Evolutionary conservation across 2,797 vertebrate species (phyloP), one percentile per base, ranked within the genome.

Genomic region (Mormyrops boulengeri): DNA sequence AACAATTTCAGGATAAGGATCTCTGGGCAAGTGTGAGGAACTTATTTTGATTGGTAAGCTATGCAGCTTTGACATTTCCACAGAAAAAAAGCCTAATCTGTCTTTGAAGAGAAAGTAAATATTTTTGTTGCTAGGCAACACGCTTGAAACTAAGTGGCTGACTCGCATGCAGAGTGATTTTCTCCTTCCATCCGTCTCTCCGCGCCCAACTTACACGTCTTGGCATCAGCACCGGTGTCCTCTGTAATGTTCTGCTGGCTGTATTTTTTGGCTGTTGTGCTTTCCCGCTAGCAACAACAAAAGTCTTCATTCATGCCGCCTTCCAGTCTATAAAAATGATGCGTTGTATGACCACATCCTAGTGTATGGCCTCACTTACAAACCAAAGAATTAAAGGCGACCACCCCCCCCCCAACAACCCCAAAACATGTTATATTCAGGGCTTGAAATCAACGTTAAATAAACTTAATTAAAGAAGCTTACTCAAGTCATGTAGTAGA

Each of bases 41-140:
- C 92, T 93, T 82, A 91, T 93, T 34, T 92, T 73, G 92, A 94
- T 92, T 93, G 93, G 94, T 94, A 93, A 90, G 91, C 90, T 93
- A 92, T 91, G 91, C 94, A 95, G 93, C 94, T 94, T 94, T 93
- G 89, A 90, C 92, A 91, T 91, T 92, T 94, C 90, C 91, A 92
- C 88, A 90, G 90, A 90, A 88, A 91, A 90, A 90, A 88, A 89
- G 86, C 52, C 89, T 89, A 3, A 84, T 91, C 91, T 90, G 90
- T 91, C 94, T 95, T 94, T 93, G 88, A 93, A 92, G 77, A 53
- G 92, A 92, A 92, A 91, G 95, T 96, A 95, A 96, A 96, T 96
- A 96, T 96, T 96, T 95, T 93, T 90, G 91, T 94, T 85, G 92
- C 96, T 94, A 95, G 93, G 96, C 96, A 96, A 96, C 96, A 92